A percentile compares a stretch with the other conserved stretches of the same genome.
Evolutionary conservation across 2,888 invertebrate species (phyloP).

Genomic region (Drosophila nigricruria): DNA sequence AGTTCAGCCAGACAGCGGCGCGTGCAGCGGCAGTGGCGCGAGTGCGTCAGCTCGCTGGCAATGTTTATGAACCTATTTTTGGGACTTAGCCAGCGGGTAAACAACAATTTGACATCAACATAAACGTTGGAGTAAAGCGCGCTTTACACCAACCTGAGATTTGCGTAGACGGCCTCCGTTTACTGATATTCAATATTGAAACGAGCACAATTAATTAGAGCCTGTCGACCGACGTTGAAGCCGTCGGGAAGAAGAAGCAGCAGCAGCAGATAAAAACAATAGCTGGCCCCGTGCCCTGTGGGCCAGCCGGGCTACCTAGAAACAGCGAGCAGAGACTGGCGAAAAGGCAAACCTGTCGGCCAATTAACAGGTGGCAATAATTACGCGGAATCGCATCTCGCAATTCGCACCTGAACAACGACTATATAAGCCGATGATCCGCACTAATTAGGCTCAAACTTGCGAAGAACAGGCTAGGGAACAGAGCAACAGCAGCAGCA

Average conservation of each 20-base stretch:
- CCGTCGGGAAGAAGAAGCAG: not conserved
- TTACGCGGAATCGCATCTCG: constrained; percentile 72
- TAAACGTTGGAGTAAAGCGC: constrained; percentile 1
- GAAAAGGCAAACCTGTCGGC: constrained; percentile 60
- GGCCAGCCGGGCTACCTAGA: constrained; percentile 10
- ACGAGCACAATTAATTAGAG: constrained; percentile 84
- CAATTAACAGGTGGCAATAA: constrained; percentile 78
- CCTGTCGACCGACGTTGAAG: constrained; percentile 37
- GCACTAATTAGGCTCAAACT: constrained; percentile 73
- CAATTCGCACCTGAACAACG: constrained; percentile 38
- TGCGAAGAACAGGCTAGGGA: constrained; percentile 59
- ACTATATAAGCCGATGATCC: constrained; percentile 70
- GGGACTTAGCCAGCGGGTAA: constrained; percentile 35
- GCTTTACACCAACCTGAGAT: constrained; percentile 64
- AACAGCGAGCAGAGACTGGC: constrained; percentile 9
- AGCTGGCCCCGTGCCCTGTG: constrained; percentile 17
- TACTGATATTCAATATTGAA: constrained; percentile 43
- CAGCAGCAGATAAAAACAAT: constrained; percentile 69
- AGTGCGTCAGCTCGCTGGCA: constrained; percentile 66
- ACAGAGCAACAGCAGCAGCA: constrained; percentile 29
- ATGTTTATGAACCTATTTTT: constrained; percentile 67
- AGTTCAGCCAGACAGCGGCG: constrained; percentile 30
- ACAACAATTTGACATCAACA: constrained; percentile 33
- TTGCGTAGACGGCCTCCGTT: constrained; percentile 64
- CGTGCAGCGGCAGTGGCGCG: constrained; percentile 52